A percentile compares a stretch with the other conserved stretches of the same genome.
Evolutionary conservation across 2,888 invertebrate species (phyloP).

Genomic region (Dicyrtomina minuta): DNA sequence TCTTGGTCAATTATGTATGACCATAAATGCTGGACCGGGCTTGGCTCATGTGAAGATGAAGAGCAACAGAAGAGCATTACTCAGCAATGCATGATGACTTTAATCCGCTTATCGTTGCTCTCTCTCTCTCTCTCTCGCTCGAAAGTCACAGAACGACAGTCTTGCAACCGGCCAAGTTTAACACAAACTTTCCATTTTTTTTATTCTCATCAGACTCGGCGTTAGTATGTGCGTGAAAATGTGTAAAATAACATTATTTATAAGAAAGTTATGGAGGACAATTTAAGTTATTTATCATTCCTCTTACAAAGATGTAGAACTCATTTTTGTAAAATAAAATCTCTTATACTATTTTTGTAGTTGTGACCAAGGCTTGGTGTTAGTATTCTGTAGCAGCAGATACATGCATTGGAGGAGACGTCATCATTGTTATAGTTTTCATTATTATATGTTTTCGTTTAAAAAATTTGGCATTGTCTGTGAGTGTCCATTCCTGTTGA

Average conservation of each 20-base stretch:
- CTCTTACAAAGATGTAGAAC: neutral
- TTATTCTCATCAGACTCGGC: slow-evolving; percentile 16
- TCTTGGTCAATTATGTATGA: slow-evolving; percentile 11
- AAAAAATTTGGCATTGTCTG: no score
- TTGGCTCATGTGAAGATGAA: slow-evolving; percentile 18
- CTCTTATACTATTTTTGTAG: no score
- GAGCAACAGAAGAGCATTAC: slow-evolving; percentile 39
- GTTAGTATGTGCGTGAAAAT: neutral
- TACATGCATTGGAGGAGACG: no score
- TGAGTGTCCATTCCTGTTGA: no score
- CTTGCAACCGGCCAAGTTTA: slow-evolving; percentile 22
- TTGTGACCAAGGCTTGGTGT: no score
- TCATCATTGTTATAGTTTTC: no score
- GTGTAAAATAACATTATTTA: neutral
- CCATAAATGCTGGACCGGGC: slow-evolving; percentile 15
- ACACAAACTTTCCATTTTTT: slow-evolving; percentile 20
- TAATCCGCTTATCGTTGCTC: slow-evolving; percentile 47
- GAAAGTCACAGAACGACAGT: neutral
- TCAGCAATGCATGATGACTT: slow-evolving; percentile 49
- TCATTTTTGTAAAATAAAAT: no score
- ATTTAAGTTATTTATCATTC: slow-evolving; percentile 26
- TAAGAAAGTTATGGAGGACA: slow-evolving; percentile 1
- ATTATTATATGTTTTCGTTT: no score
- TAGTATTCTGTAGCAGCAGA: no score
- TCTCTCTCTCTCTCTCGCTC: slow-evolving; percentile 9